Base-by-base conservation (phyloP, 1,140 invertebrate genomes). In the Marisa cornuarietis region DNA sequence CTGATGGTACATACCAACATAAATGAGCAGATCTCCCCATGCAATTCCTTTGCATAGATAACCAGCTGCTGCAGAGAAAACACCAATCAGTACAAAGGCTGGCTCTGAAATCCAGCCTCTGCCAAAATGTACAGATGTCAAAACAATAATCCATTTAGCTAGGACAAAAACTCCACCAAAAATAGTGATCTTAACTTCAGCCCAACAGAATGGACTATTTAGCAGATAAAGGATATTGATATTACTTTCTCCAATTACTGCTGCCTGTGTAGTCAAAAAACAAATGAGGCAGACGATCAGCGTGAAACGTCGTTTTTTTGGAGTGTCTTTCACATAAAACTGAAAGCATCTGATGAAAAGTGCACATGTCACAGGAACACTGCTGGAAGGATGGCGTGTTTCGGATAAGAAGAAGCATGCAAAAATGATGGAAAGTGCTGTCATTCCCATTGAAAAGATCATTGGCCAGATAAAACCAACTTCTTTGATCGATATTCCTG, bases 301-400 rank as follows among this genome's bases (percentile, higher is more conserved):
- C 18, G 18, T 77, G 49, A 77, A 69, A 0, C 76, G 76, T 2
- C 76, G 76, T n/a, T 65, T 65, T 6, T 14, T 24, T 20, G 76
- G 42, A 14, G 76, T 77, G 51, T 77, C 76, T 51, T 77, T 77
- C 18, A 77, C 31, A 65, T 77, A 77, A 52, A 77, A 77, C 51
- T 77, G 63, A 63, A 77, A 68, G n/a, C 63, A 77, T 42, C 65
- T 77, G 63, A 69, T 18, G 11, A 77, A 54, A 14, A 22, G 24
- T 52, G 24, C 24, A 18, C 76, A 77, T 13, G 31, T 65, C 49
- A 77, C 66, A 11, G 63, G 76, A 9, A 52, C 42, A 16, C 24
- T 7, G 14, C 52, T 63, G n/a, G n/a, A 49, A 22, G 10, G 26
- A 26, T 18, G 20, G 42, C n/a, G 24, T 22, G 76, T 69, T 49